These are phyloP conservation scores for Tinea semifulvella DNA, from an alignment of 2,888 invertebrate species.

Conservation along the genomic window DNA sequence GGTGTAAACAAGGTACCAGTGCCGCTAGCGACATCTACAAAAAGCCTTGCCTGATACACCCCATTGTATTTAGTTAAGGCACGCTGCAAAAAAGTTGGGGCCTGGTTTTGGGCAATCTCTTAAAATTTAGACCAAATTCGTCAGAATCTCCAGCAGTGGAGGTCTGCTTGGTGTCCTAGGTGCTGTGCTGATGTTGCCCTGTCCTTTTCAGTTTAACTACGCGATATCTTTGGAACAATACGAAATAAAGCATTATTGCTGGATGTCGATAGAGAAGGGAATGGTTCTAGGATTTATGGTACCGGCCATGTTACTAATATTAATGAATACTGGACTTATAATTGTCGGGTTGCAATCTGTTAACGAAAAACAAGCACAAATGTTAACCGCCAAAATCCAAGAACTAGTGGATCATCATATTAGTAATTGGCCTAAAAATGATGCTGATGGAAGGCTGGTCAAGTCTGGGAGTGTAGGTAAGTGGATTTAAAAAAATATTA, in stretches of 20 bases:
- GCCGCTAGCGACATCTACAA: too few species aligned
- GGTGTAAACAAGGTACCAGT: too few species aligned
- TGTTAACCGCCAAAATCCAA: slow-evolving; percentile 51
- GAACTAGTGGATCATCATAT: slow-evolving; percentile 52
- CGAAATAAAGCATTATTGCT: slow-evolving; percentile 77
- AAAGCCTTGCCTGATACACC: too few species aligned
- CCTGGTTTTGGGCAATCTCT: too few species aligned
- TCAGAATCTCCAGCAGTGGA: neutral
- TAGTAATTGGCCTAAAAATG: slow-evolving; percentile 42
- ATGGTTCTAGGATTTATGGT: slow-evolving; percentile 81
- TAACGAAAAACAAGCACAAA: slow-evolving; percentile 53
- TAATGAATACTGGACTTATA: slow-evolving; percentile 70
- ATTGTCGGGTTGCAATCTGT: slow-evolving; percentile 62
- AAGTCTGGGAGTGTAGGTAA: slow-evolving; percentile 4
- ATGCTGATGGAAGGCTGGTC: neutral
- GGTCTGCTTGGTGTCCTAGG: neutral
- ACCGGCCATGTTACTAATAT: slow-evolving; percentile 73
- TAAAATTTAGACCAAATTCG: neutral
- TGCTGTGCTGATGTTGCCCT: too few species aligned
- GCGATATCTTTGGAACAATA: slow-evolving; percentile 75
- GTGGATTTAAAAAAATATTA: too few species aligned
- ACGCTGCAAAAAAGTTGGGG: too few species aligned
- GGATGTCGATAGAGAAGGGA: slow-evolving; percentile 80
- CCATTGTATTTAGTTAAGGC: too few species aligned
- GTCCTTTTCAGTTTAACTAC: slow-evolving; percentile 67